phyloP scores from a whole-genome alignment of 2,113 vertebrate genomes.

The Perognathus longimembris region DNA sequence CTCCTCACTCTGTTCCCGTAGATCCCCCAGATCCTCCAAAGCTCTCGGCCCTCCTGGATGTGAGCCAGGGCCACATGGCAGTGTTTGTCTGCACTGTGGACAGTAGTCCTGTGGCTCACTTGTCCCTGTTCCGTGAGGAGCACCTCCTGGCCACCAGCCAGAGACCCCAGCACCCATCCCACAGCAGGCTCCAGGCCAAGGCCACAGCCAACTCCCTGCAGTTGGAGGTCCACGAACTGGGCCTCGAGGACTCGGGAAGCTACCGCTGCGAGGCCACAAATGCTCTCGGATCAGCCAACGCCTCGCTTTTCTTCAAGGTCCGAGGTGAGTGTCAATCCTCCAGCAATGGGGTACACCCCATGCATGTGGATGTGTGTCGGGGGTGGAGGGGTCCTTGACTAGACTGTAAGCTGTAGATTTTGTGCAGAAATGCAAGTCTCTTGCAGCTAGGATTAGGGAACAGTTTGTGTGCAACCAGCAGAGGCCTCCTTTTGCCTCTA shows the following conservation, averaged over 20 bases:
- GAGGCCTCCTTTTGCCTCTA: background rate
- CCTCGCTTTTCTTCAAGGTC: slow-evolving; percentile 74
- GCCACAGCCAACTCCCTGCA: slow-evolving; percentile 77
- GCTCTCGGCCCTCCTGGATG: slow-evolving; percentile 82
- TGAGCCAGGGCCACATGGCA: slow-evolving; percentile 60
- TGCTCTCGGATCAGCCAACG: slow-evolving; percentile 46
- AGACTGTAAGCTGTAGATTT: background rate
- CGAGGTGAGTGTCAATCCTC: slow-evolving; percentile 75
- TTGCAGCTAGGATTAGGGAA: background rate
- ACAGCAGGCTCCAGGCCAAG: background rate
- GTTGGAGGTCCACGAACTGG: slow-evolving; percentile 79
- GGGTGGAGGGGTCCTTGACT: background rate
- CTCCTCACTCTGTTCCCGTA: background rate
- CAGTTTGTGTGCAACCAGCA: background rate
- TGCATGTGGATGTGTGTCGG: background rate
- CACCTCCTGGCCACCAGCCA: slow-evolving; percentile 31
- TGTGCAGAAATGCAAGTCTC: background rate
- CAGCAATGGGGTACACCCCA: background rate
- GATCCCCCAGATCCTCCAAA: slow-evolving; percentile 84
- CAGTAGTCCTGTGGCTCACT: slow-evolving; percentile 78
- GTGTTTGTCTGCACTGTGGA: slow-evolving; percentile 84
- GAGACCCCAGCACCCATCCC: background rate
- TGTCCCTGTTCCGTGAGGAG: slow-evolving; percentile 77
- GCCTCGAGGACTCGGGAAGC: slow-evolving; percentile 78
- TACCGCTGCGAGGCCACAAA: slow-evolving; percentile 83